These are phyloP conservation scores for Propithecus perrieri DNA, from an alignment of 2,797 vertebrate genomes.

Conservation along the genomic window DNA sequence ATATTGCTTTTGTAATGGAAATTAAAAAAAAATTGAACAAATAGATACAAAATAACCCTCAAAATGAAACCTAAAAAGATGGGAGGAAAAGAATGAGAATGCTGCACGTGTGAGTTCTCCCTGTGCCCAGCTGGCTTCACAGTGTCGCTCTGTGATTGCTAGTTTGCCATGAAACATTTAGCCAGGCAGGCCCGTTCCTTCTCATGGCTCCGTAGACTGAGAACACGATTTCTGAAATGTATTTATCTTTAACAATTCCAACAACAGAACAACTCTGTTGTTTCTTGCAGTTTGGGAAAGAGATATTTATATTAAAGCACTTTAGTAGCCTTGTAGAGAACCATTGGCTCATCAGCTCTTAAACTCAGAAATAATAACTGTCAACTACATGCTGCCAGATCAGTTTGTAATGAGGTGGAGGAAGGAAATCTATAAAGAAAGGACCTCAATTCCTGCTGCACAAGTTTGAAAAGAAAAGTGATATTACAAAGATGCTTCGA, in stretches of 20 bases:
- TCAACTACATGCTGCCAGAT: background rate
- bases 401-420: background rate
- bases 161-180: slow-evolving; percentile 8
- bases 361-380: slow-evolving; percentile 25
- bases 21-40: slow-evolving; percentile 13
- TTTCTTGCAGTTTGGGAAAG: background rate
- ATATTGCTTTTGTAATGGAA: background rate
- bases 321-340: background rate
- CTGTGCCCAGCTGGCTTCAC: background rate
- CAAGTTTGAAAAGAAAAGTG: background rate
- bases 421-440: background rate
- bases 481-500: background rate
- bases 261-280: background rate
- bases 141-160: background rate
- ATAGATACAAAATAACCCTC: background rate
- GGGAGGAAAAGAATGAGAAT: background rate
- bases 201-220: background rate
- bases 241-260: slow-evolving; percentile 2
- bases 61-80: background rate
- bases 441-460: background rate
- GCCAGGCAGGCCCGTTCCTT: background rate
- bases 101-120: fast-evolving
- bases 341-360: background rate
- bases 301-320: slow-evolving; percentile 25
- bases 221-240: background rate